phyloP scores from a whole-genome alignment of 2,888 invertebrate species.

The Phytoseiulus persimilis region DNA sequence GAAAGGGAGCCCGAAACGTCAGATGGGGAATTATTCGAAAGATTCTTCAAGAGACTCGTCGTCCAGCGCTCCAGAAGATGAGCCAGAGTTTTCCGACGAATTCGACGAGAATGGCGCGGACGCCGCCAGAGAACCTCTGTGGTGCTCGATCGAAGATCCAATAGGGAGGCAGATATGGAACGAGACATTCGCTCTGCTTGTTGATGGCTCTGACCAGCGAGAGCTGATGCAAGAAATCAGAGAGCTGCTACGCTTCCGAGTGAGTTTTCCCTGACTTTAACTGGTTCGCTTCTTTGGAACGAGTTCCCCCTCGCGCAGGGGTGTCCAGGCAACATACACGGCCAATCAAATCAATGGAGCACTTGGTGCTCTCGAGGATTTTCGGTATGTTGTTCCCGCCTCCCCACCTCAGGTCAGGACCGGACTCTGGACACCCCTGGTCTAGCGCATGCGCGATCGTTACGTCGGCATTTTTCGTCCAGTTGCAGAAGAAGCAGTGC shows the following conservation, averaged over 20 bases:
- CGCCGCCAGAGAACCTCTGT: not conserved
- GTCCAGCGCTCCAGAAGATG: not conserved
- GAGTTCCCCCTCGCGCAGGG: too few relatives aligned
- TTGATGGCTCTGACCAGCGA: not conserved
- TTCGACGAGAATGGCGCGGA: not conserved
- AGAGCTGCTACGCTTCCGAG: not conserved
- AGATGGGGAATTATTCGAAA: not conserved
- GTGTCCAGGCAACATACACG: too few relatives aligned
- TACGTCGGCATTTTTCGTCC: not conserved
- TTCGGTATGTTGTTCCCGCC: too few relatives aligned
- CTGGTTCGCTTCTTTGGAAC: too few relatives aligned
- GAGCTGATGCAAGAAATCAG: not conserved
- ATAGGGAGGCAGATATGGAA: conserved; percentile 10
- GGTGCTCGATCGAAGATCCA: conserved; percentile 25
- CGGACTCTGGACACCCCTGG: too few relatives aligned
- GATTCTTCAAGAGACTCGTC: not conserved
- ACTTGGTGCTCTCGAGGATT: too few relatives aligned
- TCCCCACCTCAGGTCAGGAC: too few relatives aligned
- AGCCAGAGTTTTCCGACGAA: not conserved
- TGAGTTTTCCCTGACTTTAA: not conserved
- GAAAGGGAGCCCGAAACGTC: not conserved
- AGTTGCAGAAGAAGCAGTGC: not conserved
- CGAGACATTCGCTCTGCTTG: conserved; percentile 18
- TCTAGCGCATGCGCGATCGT: not conserved
- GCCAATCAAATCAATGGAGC: too few relatives aligned